Evolutionary conservation across 2,797 vertebrate genomes (phyloP), one percentile per base, ranked within the genome.

Genomic region (Acanthurus lineatus): DNA sequence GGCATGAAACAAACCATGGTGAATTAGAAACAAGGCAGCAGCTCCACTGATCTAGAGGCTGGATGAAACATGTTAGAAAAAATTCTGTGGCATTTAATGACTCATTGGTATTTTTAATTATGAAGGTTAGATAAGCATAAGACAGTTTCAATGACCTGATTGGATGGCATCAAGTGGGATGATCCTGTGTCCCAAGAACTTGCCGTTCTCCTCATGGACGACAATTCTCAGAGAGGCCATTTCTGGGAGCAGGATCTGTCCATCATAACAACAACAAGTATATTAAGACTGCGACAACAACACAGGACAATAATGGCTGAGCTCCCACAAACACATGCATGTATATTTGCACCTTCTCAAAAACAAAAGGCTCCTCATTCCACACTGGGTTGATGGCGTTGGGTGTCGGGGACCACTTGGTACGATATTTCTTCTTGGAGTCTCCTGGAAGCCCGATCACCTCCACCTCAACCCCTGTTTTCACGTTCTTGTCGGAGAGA

Each of bases 341-440:
- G 28, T 38, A 48, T 32, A 63, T 67, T 49, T 44, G n/a, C 25
- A 99, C 98, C 97, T 99, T 99, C 88, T 99, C 98, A 90, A 99
- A 99, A 80, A 99, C 95, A 91, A 98, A 99, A 14, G 97, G 96
- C 60, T 98, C 98, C 81, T 99, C 98, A 35, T 98, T 98, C 98
- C 98, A 99, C 57, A 98, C 95, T 0, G 98, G 98, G 88, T 99
- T 99, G 71, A 99, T 98, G 82, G 96, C 96, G 28, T 99, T 99
- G 77, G 97, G 91, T 0, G 88, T 94, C 19, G 96, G 79, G 40
- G 95, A 95, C 94, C 96, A 94, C 82, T 98, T 99, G 80, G 98
- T 99, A 79, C 97, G 96, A 73, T 95, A 98, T 87, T 97, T 98
- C 86, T 97, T 96, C 79, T 98, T 99, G 40, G 98, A 97, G 85